Evolutionary conservation across 37 sponge, comb jelly and placozoan species (phyloP), one percentile per base, ranked within the genome.

Genomic region (Crambe crambe): DNA sequence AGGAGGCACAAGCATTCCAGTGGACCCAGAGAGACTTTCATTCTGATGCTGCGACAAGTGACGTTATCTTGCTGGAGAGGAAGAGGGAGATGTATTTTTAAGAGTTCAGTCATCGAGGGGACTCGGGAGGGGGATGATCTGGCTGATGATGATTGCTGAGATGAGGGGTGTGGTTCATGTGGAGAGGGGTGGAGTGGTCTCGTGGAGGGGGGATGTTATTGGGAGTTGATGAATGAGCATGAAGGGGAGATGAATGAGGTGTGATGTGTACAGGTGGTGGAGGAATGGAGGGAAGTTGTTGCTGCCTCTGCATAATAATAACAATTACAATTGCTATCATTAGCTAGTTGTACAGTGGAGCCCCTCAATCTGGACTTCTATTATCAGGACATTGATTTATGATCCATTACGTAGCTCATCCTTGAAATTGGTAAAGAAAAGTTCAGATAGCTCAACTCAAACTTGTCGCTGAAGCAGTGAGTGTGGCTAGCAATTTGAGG

Each of bases 271-370:
- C 27, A 23, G n/a, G 8, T 23, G 56, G 18, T 12, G 56, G 56
- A 54, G 56, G 56, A 18, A 54, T 12, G 56, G 56, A 54, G 56
- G 18, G 56, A 54, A 18, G 56, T 27, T 8, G 25, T 20, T 62
- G 63, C 63, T 62, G 63, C 63, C 63, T 23, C 30, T 62, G 63
- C 63, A 30, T 8, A 62, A 62, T 30, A 62, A 62, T 62, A 62
- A 62, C 25, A 62, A 62, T 62, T 18, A 30, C 15, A 8, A 62
- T 8, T 62, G n/a, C n/a, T n/a, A n/a, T n/a, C n/a, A n/a, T n/a
- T n/a, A n/a, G n/a, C n/a, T n/a, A n/a, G n/a, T n/a, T n/a, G n/a
- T n/a, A n/a, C n/a, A n/a, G n/a, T n/a, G n/a, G n/a, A n/a, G n/a
- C n/a, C n/a, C n/a, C n/a, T n/a, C n/a, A n/a, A n/a, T n/a, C n/a